A percentile compares a stretch with the other conserved stretches of the same genome.
These are phyloP conservation scores for Calidris pugnax DNA, from an alignment of 2,113 vertebrate species.

Conservation along the genomic window DNA sequence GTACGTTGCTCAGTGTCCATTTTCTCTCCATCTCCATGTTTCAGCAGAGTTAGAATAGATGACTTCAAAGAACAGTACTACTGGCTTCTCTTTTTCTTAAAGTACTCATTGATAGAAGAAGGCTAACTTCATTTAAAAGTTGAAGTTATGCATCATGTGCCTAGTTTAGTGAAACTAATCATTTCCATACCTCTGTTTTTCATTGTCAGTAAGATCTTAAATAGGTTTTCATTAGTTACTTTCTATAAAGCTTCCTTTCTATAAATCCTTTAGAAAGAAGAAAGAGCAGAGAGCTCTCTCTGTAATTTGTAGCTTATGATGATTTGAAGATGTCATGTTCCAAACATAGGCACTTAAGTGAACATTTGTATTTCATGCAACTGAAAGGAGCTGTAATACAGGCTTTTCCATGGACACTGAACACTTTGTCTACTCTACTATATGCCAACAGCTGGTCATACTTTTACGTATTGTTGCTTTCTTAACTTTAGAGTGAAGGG, in stretches of 20 bases:
- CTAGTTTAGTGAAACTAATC: neutral
- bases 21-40: neutral
- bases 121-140: neutral
- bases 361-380: neutral
- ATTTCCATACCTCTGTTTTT: neutral
- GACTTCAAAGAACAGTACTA: neutral
- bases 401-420: neutral
- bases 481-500: neutral
- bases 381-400: neutral
- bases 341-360: neutral
- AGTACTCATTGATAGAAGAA: neutral
- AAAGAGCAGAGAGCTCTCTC: neutral
- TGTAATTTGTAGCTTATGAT: constrained; percentile 20
- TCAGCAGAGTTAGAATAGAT: neutral
- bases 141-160: neutral
- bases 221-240: neutral
- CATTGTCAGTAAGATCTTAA: constrained; percentile 14
- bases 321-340: neutral
- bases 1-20: neutral
- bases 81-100: neutral
- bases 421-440: neutral
- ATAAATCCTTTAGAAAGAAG: neutral
- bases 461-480: neutral
- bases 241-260: neutral
- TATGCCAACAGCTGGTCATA: neutral